Conservation (phyloP, 2,797 vertebrate species). For the Crax fasciolata region DNA sequence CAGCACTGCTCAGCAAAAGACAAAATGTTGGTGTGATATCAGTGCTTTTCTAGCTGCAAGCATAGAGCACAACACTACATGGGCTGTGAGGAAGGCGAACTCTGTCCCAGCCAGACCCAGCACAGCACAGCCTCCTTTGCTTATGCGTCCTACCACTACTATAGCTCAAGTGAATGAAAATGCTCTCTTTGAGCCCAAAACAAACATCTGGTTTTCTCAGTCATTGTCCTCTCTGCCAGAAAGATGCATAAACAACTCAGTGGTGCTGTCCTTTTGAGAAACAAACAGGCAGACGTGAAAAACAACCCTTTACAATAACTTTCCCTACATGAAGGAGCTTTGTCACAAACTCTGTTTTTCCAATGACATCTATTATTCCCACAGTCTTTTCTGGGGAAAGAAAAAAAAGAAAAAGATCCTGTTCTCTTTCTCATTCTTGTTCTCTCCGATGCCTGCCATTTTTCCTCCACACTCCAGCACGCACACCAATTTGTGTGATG, state of each 20-base stretch:
- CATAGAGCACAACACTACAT: too few species aligned
- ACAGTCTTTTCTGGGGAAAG: background rate
- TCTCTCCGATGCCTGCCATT: background rate
- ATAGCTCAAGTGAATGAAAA: background rate
- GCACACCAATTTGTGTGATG: rapidly evolving
- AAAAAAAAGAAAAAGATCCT: background rate
- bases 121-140: too few species aligned
- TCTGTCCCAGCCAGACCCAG: too few species aligned
- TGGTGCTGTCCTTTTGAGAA: background rate
- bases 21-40: too few species aligned
- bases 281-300: background rate
- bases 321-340: background rate
- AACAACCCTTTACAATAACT: background rate
- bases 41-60: too few species aligned
- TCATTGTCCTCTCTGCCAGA: background rate
- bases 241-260: background rate
- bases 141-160: background rate
- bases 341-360: background rate
- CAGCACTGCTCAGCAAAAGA: too few species aligned
- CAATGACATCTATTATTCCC: background rate
- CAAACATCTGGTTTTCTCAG: background rate
- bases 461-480: background rate
- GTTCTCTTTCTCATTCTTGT: background rate
- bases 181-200: background rate
- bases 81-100: too few species aligned